These are phyloP conservation scores for Tinea trinotella DNA, from an alignment of 2,888 invertebrate species.

Conservation along the genomic window DNA sequence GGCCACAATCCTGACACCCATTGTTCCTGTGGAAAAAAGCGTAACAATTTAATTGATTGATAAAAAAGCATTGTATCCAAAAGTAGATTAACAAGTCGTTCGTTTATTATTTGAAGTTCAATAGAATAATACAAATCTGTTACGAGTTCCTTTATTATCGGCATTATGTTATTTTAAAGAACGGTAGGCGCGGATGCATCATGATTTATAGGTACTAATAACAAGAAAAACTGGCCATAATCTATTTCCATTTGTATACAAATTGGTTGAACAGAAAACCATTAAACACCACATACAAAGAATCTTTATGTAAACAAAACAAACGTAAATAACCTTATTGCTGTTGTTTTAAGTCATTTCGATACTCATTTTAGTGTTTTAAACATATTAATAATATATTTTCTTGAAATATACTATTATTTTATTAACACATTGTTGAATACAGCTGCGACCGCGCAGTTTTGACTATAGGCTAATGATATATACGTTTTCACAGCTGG, in stretches of 20 bases:
- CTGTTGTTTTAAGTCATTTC: conserved; percentile 70
- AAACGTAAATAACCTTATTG: conserved; percentile 64
- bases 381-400: neutral
- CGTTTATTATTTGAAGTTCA: neutral
- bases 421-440: too few relatives aligned
- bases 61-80: too few relatives aligned
- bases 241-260: conserved; percentile 70
- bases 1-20: neutral
- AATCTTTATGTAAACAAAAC: conserved; percentile 70
- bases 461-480: too few relatives aligned
- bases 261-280: conserved; percentile 71
- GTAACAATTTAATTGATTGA: too few relatives aligned
- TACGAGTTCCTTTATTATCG: neutral
- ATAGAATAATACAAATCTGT: neutral
- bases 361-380: conserved; percentile 49
- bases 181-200: conserved; percentile 54
- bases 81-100: too few relatives aligned
- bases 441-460: too few relatives aligned
- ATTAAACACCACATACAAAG: conserved; percentile 71
- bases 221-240: conserved; percentile 70
- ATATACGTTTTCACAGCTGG: too few relatives aligned
- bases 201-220: conserved; percentile 69
- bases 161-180: conserved; percentile 45
- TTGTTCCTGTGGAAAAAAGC: too few relatives aligned
- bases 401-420: too few relatives aligned